Percentiles rank a stretch among this genome's conserved stretches.
Evolutionary conservation across 2,113 vertebrate species (phyloP).

Genomic region (Chauna torquata): DNA sequence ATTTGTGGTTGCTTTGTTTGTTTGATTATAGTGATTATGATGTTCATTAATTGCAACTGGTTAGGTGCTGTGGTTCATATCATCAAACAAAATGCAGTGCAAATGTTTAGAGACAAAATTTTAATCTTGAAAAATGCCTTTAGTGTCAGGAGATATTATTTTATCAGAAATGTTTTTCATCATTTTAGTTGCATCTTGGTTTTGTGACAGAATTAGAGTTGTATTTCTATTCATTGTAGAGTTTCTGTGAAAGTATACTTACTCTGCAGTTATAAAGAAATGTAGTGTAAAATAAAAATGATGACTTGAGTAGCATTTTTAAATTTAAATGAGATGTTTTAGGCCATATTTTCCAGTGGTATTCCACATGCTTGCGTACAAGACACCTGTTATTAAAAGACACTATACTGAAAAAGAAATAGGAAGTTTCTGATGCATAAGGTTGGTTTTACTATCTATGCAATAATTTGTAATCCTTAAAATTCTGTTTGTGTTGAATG

Average conservation of each 20-base stretch:
- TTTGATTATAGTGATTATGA: slow-evolving; percentile 73
- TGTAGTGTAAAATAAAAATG: not conserved
- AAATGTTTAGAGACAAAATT: slow-evolving; percentile 8
- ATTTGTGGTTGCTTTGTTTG: slow-evolving; percentile 71
- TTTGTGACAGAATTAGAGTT: slow-evolving; percentile 41
- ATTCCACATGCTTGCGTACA: not conserved
- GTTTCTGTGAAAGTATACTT: not conserved
- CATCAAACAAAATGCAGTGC: slow-evolving; percentile 48
- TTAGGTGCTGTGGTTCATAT: slow-evolving; percentile 57
- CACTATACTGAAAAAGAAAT: not conserved
- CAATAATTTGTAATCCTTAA: not conserved
- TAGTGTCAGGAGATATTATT: slow-evolving; percentile 15
- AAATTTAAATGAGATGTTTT: not conserved
- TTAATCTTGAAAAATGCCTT: slow-evolving; percentile 31
- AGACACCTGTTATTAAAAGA: not conserved
- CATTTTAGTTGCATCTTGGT: slow-evolving; percentile 25
- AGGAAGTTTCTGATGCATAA: not conserved
- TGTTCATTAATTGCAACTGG: slow-evolving; percentile 66
- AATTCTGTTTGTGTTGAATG: not conserved
- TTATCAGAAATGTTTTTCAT: slow-evolving; percentile 25
- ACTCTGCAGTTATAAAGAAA: not conserved
- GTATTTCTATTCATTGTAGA: not conserved
- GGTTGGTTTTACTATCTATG: not conserved
- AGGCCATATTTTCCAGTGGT: not conserved
- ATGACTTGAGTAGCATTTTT: not conserved